Evolutionary conservation across 2,888 invertebrate species (phyloP).

Genomic region (Odontothrips loti): DNA sequence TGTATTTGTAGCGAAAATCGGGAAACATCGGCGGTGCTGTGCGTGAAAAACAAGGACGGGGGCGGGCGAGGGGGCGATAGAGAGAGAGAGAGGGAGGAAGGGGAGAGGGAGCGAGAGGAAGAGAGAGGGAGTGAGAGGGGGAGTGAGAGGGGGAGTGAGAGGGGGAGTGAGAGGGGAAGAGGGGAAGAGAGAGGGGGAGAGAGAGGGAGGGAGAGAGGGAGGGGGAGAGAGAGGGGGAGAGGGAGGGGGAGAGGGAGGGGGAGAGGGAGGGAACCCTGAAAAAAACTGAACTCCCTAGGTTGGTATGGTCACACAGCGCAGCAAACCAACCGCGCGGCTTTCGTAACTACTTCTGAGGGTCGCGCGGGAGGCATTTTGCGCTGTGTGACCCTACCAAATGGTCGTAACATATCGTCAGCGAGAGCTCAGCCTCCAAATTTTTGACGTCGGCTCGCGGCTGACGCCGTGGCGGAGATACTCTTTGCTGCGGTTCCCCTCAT

Average conservation of each 20-base stretch:
- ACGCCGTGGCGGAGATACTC: too few species aligned
- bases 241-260: neutral
- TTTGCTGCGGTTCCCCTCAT: too few species aligned
- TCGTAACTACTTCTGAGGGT: too few species aligned
- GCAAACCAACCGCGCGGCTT: too few species aligned
- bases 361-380: too few species aligned
- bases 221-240: neutral
- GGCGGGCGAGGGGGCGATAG: neutral
- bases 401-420: too few species aligned
- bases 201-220: neutral
- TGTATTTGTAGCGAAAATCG: slow-evolving; percentile 19
- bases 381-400: too few species aligned
- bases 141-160: neutral
- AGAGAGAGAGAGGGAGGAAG: neutral
- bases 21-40: neutral
- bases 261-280: too few species aligned
- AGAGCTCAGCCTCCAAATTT: too few species aligned
- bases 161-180: neutral
- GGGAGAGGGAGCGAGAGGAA: neutral
- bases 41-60: slow-evolving; percentile 4
- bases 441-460: too few species aligned
- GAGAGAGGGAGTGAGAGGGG: neutral
- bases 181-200: neutral
- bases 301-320: too few species aligned
- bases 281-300: too few species aligned